phyloP scores from a whole-genome alignment of 37 sponge, comb jelly and placozoan species.

The Mnemiopsis leidyi region DNA sequence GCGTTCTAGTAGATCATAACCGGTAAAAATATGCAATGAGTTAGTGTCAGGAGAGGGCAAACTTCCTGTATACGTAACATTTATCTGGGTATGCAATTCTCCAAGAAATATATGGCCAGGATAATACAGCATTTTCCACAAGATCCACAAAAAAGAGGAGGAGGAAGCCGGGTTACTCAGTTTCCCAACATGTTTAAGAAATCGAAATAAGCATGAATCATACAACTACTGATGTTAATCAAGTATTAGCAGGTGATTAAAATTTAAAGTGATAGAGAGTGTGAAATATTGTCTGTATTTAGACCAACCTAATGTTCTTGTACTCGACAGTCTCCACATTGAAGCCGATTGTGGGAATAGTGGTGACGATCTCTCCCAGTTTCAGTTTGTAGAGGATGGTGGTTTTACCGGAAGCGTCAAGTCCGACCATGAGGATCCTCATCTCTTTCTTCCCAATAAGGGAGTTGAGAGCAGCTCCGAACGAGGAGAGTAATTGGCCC shows the following conservation, averaged over 20 bases:
- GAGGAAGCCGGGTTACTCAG: not conserved
- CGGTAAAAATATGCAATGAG: too few relatives aligned
- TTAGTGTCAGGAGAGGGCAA: too few relatives aligned
- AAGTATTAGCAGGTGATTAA: too few relatives aligned
- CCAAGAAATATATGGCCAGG: too few relatives aligned
- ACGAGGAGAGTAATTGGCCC: slow-evolving; percentile 22
- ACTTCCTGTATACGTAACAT: too few relatives aligned
- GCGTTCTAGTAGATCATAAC: too few relatives aligned
- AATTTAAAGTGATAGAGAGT: too few relatives aligned
- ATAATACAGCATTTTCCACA: too few relatives aligned
- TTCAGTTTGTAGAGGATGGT: slow-evolving; percentile 99
- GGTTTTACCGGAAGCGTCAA: slow-evolving; percentile 98
- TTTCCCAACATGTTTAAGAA: not conserved
- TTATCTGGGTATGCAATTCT: too few relatives aligned
- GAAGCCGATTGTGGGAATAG: slow-evolving; percentile 92
- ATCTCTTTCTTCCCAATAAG: slow-evolving; percentile 98
- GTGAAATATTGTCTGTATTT: too few relatives aligned
- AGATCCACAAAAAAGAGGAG: not conserved
- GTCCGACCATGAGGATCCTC: slow-evolving; percentile 97
- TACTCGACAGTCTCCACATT: slow-evolving; percentile 65
- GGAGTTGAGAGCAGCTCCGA: slow-evolving; percentile 77
- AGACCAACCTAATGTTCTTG: slow-evolving; percentile 67
- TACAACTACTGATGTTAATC: too few relatives aligned
- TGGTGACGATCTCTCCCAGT: slow-evolving; percentile 98
- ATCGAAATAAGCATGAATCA: too few relatives aligned